Percentiles rank a stretch among this genome's conserved stretches.
phyloP scores from a whole-genome alignment of 1,140 invertebrate species.

The Euura saliciscinereae region DNA sequence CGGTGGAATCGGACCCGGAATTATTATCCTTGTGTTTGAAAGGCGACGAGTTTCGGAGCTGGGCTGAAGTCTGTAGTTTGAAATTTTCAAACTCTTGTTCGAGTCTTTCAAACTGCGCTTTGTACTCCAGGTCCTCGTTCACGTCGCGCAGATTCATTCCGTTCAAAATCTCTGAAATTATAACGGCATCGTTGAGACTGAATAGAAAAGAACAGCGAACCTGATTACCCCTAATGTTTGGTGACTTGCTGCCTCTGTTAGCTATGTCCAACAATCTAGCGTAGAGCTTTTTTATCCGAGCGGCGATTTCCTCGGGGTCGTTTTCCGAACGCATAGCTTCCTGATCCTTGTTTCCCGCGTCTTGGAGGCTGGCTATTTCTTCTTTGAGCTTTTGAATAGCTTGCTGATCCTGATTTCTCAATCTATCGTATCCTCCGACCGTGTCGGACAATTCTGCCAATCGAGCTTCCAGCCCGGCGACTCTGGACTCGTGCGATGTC shows the following conservation, averaged over 20 bases:
- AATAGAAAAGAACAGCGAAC: background rate
- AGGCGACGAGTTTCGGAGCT: constrained; percentile 47
- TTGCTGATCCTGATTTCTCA: constrained; percentile 75
- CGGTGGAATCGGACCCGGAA: constrained; percentile 34
- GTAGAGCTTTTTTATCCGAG: constrained; percentile 48
- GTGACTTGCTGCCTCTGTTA: constrained; percentile 41
- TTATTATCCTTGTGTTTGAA: constrained; percentile 31
- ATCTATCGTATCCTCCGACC: constrained; percentile 79
- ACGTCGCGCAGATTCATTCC: constrained; percentile 40
- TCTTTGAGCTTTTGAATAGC: constrained; percentile 77
- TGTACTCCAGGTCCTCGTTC: constrained; percentile 47
- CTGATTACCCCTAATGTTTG: constrained; percentile 45
- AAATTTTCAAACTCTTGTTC: constrained; percentile 57
- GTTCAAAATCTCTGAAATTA: constrained; percentile 43
- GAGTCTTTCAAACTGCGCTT: constrained; percentile 59
- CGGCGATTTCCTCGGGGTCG: constrained; percentile 43
- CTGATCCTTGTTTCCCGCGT: constrained; percentile 50
- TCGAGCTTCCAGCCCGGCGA: constrained; percentile 76
- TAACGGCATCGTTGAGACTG: constrained; percentile 9
- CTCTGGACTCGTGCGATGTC: constrained; percentile 75
- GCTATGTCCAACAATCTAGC: constrained; percentile 44
- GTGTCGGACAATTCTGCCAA: constrained; percentile 81
- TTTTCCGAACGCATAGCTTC: constrained; percentile 28
- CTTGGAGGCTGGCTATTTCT: constrained; percentile 45
- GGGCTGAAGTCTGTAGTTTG: constrained; percentile 47